Base-by-base conservation (phyloP, 2,888 invertebrate species). In the Linnaemya vulpina region DNA sequence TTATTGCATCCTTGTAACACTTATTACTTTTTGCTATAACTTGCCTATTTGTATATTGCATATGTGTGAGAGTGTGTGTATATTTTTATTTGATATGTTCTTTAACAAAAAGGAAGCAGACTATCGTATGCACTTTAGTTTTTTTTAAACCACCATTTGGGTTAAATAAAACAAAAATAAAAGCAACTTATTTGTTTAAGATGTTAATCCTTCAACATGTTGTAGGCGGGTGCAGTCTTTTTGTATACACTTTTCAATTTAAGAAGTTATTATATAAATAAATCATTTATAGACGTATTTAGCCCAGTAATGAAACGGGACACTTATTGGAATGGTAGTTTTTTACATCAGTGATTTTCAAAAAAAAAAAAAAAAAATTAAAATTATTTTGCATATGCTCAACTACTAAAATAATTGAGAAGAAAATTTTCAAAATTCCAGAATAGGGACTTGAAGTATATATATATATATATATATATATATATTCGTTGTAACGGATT, bases 1-100 rank as follows among this genome's bases (percentile, higher is more conserved):
- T 75, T 71, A 82, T 82, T 82, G 58, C 62, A 82, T 82, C 82
- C 82, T 82, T 82, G 82, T 82, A 82, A 82, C 82, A 82, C 82
- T 76, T 82, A 70, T 70, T 65, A 70, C 17, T 65, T 82, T 82
- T 82, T 76, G 63, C 70, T 76, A 71, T 13, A 58, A 76, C 25
- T 38, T 62, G 43, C 53, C 58, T 71, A 17, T 70, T 46, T 35
- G 22, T 13, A n/a, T 46, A 46, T 4, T 0, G 10, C 38, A 60
- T 17, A 17, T 38, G 17, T 60, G 22, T 15, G 15, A 0, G 0
- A 15, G 17, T 11, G 17, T 25, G 7, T 25, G n/a, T 25, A 13
- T 46, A 25, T 65, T 11, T 17, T 20, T 4, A 17, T 35, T n/a
- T 60, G 35, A 40, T 15, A 46, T 73, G 13, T 35, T 53, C 9